Percentiles rank a stretch among this genome's conserved stretches.
phyloP scores from a whole-genome alignment of 2,888 invertebrate genomes.

The Dryomyza anilis region DNA sequence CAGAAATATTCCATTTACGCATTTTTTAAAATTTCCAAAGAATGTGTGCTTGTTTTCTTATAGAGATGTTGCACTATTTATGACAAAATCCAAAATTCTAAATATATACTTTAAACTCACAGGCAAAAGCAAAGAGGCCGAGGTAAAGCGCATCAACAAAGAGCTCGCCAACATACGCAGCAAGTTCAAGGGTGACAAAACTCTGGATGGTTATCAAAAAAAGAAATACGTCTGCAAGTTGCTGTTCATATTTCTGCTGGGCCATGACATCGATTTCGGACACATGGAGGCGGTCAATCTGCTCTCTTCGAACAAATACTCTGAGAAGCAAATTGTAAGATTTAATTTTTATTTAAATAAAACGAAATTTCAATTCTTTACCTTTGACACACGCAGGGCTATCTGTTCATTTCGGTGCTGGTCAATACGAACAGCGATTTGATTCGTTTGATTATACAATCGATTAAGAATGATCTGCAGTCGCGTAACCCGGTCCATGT shows the following conservation, averaged over 20 bases:
- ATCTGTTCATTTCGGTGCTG: slow-evolving; percentile 98
- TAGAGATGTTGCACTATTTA: no score
- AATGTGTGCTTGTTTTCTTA: no score
- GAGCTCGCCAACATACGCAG: slow-evolving; percentile 98
- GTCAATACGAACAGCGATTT: slow-evolving; percentile 99
- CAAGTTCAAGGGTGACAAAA: slow-evolving; percentile 99
- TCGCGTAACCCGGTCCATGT: slow-evolving; percentile 98
- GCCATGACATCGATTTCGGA: slow-evolving; percentile 99
- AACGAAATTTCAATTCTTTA: no score
- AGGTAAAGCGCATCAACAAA: slow-evolving; percentile 99
- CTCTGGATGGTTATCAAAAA: slow-evolving; percentile 99
- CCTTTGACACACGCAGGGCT: slow-evolving; percentile 75
- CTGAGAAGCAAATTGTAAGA: slow-evolving; percentile 98
- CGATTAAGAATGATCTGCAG: slow-evolving; percentile 97
- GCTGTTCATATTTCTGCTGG: slow-evolving; percentile 97
- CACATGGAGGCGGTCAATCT: slow-evolving; percentile 99
- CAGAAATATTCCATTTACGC: no score
- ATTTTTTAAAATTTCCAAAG: no score
- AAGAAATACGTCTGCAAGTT: slow-evolving; percentile 99
- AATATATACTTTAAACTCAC: no score
- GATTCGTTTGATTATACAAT: slow-evolving; percentile 98
- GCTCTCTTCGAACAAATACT: slow-evolving; percentile 99
- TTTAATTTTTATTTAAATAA: slow-evolving; percentile 8
- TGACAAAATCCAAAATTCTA: no score
- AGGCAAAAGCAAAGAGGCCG: slow-evolving; percentile 99